These are phyloP conservation scores for Drosophila nikananu DNA, from an alignment of 1,140 invertebrate species.

Conservation along the genomic window DNA sequence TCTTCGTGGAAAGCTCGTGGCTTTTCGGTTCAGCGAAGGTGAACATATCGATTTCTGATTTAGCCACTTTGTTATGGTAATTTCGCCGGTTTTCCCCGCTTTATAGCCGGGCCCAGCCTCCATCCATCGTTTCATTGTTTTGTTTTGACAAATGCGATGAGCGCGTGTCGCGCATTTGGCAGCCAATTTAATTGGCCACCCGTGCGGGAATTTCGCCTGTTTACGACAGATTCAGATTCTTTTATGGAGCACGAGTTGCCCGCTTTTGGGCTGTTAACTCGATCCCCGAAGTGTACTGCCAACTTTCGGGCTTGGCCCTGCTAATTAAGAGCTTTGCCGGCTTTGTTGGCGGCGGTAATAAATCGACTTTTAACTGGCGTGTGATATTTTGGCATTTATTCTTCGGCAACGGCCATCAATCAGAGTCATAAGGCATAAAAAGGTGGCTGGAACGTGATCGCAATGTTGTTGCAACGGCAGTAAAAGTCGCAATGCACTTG, in stretches of 20 bases:
- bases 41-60: conserved; percentile 71
- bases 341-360: conserved; percentile 47
- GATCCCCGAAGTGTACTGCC: conserved; percentile 4
- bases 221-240: conserved; percentile 29
- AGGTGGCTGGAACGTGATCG: conserved; percentile 66
- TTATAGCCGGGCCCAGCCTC: not conserved
- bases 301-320: conserved; percentile 25
- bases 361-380: conserved; percentile 57
- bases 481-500: conserved; percentile 40
- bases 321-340: conserved; percentile 36
- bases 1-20: conserved; percentile 13
- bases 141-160: conserved; percentile 32
- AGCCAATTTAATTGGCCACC: conserved; percentile 62
- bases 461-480: conserved; percentile 30
- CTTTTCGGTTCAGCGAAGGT: conserved; percentile 38
- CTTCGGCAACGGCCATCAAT: conserved; percentile 55
- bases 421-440: conserved; percentile 56
- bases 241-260: conserved; percentile 31
- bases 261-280: conserved; percentile 23
- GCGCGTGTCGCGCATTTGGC: conserved; percentile 65
- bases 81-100: conserved; percentile 22
- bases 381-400: conserved; percentile 75
- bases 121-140: conserved; percentile 1
- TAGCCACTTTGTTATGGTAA: conserved; percentile 66
- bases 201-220: conserved; percentile 40